A percentile compares a stretch with the other conserved stretches of the same genome.
Conservation (phyloP, 2,888 invertebrate species). For the Sinodicranocentrus sp. region DNA sequence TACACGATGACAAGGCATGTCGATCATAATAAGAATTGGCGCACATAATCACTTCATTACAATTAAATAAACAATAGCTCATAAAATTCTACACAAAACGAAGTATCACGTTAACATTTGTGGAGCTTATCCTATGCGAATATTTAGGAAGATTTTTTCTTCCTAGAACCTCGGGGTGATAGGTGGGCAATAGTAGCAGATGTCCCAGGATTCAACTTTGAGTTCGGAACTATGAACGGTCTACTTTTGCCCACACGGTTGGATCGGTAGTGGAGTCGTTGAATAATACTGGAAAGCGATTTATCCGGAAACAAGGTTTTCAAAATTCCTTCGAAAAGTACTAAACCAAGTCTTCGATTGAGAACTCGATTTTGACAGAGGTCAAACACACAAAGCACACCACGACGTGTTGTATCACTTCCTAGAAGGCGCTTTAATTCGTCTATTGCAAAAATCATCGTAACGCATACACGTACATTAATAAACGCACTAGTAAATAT, state of each 20-base stretch:
- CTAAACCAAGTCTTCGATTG: conserved; percentile 90
- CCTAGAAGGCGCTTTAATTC: conserved; percentile 94
- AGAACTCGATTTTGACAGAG: conserved; percentile 91
- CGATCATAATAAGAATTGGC: neutral
- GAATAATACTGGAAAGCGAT: conserved; percentile 85
- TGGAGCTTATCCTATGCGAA: too few relatives aligned
- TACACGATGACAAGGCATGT: neutral
- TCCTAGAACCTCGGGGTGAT: conserved; percentile 73
- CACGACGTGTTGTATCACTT: conserved; percentile 90
- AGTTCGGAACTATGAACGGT: conserved; percentile 73
- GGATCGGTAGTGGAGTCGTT: conserved; percentile 84
- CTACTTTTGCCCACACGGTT: conserved; percentile 74
- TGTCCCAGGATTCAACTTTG: conserved; percentile 43
- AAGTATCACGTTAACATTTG: too few relatives aligned
- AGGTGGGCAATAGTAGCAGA: conserved; percentile 63
- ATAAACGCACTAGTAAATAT: conserved; percentile 12
- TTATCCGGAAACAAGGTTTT: conserved; percentile 89
- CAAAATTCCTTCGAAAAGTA: conserved; percentile 89
- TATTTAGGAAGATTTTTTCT: conserved; percentile 62
- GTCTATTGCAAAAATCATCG: conserved; percentile 82
- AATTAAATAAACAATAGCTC: too few relatives aligned
- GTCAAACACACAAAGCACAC: conserved; percentile 90
- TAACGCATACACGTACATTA: neutral
- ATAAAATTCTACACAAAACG: too few relatives aligned
- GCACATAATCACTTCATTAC: too few relatives aligned